These are phyloP conservation scores for Otolemur crassicaudatus DNA, from an alignment of 2,797 vertebrate genomes.

Conservation along the genomic window DNA sequence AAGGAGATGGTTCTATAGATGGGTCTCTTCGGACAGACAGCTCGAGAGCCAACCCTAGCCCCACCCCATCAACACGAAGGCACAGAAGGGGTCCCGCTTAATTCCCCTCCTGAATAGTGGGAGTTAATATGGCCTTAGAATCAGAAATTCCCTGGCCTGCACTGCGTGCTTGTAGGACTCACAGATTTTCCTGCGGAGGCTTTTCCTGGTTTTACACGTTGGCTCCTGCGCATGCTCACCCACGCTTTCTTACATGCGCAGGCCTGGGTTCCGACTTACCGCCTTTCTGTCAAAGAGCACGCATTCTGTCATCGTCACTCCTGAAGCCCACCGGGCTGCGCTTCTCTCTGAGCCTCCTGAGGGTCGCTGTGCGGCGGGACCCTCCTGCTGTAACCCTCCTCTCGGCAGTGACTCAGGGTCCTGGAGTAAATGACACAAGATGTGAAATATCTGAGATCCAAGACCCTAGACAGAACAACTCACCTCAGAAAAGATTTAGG, in stretches of 20 bases:
- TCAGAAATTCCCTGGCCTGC: background rate
- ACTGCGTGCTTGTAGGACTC: background rate
- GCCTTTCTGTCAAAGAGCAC: background rate
- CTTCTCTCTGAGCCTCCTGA: background rate
- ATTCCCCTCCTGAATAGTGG: background rate
- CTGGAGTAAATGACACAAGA: background rate
- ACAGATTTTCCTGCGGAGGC: background rate
- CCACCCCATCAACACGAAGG: background rate
- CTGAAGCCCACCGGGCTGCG: background rate
- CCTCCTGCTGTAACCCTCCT: background rate
- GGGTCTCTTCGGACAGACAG: background rate
- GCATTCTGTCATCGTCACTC: background rate
- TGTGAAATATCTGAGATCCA: background rate
- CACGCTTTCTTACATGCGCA: fast-evolving
- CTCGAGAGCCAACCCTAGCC: background rate
- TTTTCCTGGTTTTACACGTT: background rate
- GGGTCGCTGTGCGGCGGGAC: too few relatives aligned
- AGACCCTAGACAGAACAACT: background rate
- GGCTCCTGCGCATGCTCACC: background rate
- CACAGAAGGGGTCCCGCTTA: background rate
- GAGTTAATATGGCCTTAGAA: background rate
- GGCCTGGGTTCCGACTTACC: background rate
- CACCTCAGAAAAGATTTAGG: background rate
- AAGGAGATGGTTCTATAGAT: fast-evolving
- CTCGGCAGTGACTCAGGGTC: background rate